Evolutionary conservation across 2,113 vertebrate genomes (phyloP), one percentile per base, ranked within the genome.

Genomic region (Microcebus murinus): DNA sequence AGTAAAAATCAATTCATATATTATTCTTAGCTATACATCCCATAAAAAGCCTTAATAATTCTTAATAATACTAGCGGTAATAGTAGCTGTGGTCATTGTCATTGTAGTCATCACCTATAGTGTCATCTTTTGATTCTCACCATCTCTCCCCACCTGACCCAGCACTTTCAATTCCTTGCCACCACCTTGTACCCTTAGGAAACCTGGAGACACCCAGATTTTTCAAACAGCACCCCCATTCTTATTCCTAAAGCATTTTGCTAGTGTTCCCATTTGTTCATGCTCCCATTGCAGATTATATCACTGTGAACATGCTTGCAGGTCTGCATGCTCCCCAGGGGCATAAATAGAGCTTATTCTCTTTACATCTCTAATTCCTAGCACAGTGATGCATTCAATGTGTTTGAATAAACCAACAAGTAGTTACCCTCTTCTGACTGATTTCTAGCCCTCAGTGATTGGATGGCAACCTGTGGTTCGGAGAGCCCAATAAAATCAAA

Each of bases 401-500:
- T 63, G 42, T 63, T 2, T 89, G 42, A 90, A 85, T 45, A 61
- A 87, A 87, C 85, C 73, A 92, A 76, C 71, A 83, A 93, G 63
- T 9, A 80, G 27, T 63, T 94, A 3, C 67, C 70, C 82, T 59
- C 0, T 42, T 89, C 68, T 80, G 57, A 87, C 61, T 74, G 57
- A 92, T 94, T 59, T 84, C 57, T 65, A 80, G 73, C 20, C 68
- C 52, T 81, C 55, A 21, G 9, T 29, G 83, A 90, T 42, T 20
- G 59, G 74, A 36, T 20, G n/a, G 50, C 57, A 93, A 77, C 65
- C 82, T 83, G 6, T 61, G 86, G 18, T 68, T 95, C 67, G 39
- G 59, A 85, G 15, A 94, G 18, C 61, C 71, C 31, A 80, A 42
- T 81, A 52, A 93, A 90, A 86, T 36, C 89, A 94, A 91, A 95